A percentile compares a stretch with the other conserved stretches of the same genome.
These are phyloP conservation scores for Ashinkailepas kermadecensis DNA, from an alignment of 2,888 invertebrate species.

Conservation along the genomic window DNA sequence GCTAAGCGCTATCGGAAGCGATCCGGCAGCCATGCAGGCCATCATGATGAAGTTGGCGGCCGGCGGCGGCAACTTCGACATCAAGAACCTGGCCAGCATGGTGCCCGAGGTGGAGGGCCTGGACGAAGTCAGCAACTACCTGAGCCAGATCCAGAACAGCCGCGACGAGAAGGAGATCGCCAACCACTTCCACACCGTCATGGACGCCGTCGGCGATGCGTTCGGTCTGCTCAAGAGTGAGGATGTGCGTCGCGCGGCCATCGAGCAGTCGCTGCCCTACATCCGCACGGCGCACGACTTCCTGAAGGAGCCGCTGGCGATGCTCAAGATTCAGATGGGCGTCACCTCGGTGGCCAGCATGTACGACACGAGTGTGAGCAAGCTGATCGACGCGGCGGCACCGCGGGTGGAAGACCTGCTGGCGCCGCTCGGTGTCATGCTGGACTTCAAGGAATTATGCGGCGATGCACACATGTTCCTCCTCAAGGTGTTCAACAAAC, in stretches of 20 bases:
- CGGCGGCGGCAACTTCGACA: not conserved
- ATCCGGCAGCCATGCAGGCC: not conserved
- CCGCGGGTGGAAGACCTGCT: not conserved
- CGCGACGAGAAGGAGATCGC: slow-evolving; percentile 8
- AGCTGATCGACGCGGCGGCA: not conserved
- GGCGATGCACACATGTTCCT: not conserved
- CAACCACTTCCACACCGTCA: slow-evolving; percentile 7
- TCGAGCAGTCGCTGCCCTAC: slow-evolving; percentile 16
- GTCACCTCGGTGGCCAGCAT: not conserved
- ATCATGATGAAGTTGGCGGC: not conserved
- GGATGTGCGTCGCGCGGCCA: not conserved
- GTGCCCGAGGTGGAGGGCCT: slow-evolving; percentile 9
- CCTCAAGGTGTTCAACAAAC: not conserved
- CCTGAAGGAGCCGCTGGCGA: slow-evolving; percentile 15
- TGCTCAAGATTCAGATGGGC: slow-evolving; percentile 23
- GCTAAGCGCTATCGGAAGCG: not conserved
- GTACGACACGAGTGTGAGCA: not conserved
- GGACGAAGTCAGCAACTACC: not conserved
- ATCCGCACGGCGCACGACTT: slow-evolving; percentile 10
- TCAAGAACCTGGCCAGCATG: not conserved
- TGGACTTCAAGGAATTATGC: not conserved
- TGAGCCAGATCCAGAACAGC: slow-evolving; percentile 6
- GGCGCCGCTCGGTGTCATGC: not conserved
- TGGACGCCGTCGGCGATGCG: not conserved
- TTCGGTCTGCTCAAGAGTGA: not conserved